Conservation (phyloP, 1,140 invertebrate genomes). For the Homarus americanus region DNA sequence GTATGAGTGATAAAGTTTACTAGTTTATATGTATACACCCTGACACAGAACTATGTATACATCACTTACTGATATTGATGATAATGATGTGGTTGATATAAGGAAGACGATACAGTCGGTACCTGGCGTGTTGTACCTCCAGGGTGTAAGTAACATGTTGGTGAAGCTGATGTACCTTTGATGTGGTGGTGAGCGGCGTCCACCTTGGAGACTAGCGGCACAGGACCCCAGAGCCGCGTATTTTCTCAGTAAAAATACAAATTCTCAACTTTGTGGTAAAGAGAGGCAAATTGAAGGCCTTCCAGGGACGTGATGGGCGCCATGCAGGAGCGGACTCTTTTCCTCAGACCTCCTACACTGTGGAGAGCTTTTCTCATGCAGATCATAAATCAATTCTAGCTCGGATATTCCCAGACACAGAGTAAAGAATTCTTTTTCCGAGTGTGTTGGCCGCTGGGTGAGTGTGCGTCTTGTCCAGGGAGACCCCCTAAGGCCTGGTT, state of each 20-base stretch:
- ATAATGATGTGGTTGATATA: too few relatives aligned
- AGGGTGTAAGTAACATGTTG: too few relatives aligned
- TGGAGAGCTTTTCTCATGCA: not conserved
- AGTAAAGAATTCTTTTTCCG: conserved; percentile 4
- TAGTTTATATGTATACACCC: too few relatives aligned
- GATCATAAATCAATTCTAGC: conserved; percentile 3
- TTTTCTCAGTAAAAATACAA: not conserved
- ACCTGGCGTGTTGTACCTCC: too few relatives aligned
- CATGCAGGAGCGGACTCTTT: not conserved
- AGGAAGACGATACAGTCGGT: too few relatives aligned
- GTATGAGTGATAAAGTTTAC: too few relatives aligned
- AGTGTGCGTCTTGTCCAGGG: not conserved
- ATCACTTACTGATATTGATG: too few relatives aligned
- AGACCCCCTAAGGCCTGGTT: too few relatives aligned
- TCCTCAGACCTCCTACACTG: not conserved
- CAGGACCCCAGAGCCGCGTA: not conserved
- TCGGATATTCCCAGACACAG: not conserved
- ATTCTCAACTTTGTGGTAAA: not conserved
- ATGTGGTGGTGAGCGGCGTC: too few relatives aligned
- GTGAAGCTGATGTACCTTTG: too few relatives aligned
- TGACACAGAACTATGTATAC: too few relatives aligned
- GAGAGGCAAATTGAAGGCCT: not conserved
- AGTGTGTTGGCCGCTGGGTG: not conserved
- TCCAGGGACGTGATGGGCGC: not conserved
- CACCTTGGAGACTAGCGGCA: too few relatives aligned